These are phyloP conservation scores for Pelmatolapia mariae DNA, from an alignment of 2,113 vertebrate genomes.

Conservation along the genomic window DNA sequence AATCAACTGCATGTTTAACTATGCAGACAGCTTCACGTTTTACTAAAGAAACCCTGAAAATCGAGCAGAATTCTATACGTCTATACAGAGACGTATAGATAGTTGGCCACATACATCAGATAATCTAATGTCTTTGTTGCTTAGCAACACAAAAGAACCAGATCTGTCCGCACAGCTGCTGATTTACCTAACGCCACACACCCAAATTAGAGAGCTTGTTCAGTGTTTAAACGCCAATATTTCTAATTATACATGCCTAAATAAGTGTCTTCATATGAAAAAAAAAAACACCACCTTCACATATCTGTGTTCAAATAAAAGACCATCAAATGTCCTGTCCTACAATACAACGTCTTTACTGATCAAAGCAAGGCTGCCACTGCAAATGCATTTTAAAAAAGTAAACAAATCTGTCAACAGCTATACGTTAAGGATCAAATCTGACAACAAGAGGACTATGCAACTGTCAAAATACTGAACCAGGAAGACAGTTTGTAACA, in stretches of 20 bases:
- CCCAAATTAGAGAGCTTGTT: background rate
- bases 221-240: background rate
- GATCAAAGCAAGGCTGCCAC: background rate
- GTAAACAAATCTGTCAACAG: background rate
- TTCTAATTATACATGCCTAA: background rate
- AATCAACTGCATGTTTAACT: background rate
- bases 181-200: background rate
- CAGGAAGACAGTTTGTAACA: background rate
- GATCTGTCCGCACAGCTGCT: background rate
- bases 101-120: background rate
- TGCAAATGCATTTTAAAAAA: background rate
- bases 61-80: background rate
- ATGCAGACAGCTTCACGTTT: background rate
- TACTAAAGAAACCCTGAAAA: background rate
- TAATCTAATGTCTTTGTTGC: slow-evolving; percentile 22
- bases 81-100: background rate
- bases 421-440: accelerated
- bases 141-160: slow-evolving; percentile 29
- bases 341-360: background rate
- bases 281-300: background rate
- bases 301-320: background rate
- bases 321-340: background rate
- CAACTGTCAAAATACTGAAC: background rate
- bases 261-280: background rate
- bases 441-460: background rate